Evolutionary conservation across 1,140 invertebrate genomes (phyloP).

Genomic region (Drosophila bocqueti): DNA sequence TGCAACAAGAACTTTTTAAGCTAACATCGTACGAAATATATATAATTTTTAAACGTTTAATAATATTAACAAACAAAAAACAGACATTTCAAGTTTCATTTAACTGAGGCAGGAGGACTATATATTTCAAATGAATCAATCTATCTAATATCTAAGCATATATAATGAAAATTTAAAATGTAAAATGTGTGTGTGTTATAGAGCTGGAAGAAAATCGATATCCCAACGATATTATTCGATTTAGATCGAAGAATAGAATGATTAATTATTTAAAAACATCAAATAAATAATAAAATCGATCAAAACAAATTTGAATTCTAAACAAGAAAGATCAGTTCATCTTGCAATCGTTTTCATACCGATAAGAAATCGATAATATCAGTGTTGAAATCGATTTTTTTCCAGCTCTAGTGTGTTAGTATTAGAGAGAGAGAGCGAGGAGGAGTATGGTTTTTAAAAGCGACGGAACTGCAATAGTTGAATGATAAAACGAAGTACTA

Average conservation of each 20-base stretch:
- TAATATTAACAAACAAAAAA: constrained; percentile 50
- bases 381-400: background rate
- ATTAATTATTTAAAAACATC: too few species aligned
- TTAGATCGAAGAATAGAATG: too few species aligned
- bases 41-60: constrained; percentile 76
- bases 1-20: constrained; percentile 70
- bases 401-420: constrained; percentile 62
- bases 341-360: background rate
- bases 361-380: background rate
- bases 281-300: background rate
- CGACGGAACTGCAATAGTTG: constrained; percentile 60
- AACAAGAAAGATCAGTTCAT: background rate
- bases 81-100: constrained; percentile 53
- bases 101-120: constrained; percentile 38
- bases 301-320: background rate
- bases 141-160: constrained; percentile 64
- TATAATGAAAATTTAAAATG: constrained; percentile 65
- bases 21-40: constrained; percentile 62
- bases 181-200: constrained; percentile 79
- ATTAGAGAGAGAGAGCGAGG: constrained; percentile 50
- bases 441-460: constrained; percentile 70
- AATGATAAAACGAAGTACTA: constrained; percentile 35
- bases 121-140: constrained; percentile 60
- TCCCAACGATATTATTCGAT: background rate
- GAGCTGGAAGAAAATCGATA: background rate